A percentile compares a stretch with the other conserved stretches of the same genome.
Conservation (phyloP, 1,140 invertebrate species). For the Semibalanus balanoides region DNA sequence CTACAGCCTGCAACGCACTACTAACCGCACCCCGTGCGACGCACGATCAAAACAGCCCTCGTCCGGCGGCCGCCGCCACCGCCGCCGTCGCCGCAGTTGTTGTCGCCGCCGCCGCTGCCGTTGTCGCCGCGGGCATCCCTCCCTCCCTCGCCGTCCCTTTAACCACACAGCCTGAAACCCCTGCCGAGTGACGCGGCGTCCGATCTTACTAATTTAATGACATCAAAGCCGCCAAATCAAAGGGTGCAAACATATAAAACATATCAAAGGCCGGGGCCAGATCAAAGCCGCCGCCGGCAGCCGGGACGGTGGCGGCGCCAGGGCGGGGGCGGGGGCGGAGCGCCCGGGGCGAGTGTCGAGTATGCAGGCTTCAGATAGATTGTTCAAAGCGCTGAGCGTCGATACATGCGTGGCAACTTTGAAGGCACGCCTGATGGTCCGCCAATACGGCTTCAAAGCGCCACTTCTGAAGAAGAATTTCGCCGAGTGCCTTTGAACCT, state of each 20-base stretch:
- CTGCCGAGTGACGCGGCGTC: too few species aligned
- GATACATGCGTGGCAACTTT: background rate
- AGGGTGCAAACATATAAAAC: slow-evolving; percentile 2
- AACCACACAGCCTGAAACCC: background rate
- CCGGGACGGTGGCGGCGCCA: background rate
- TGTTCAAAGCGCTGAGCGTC: background rate
- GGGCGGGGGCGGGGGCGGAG: too few species aligned
- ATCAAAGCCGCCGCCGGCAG: background rate
- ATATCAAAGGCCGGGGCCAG: background rate
- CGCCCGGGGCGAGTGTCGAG: too few species aligned
- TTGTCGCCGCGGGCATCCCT: too few species aligned
- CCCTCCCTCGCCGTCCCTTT: background rate
- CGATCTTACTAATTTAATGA: background rate
- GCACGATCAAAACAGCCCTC: too few species aligned
- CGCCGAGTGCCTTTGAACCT: background rate
- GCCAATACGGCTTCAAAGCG: background rate
- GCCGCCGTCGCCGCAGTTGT: too few species aligned
- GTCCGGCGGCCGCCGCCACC: too few species aligned
- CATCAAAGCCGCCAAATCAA: background rate
- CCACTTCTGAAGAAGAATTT: background rate
- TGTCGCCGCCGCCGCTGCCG: too few species aligned
- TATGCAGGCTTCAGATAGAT: too few species aligned
- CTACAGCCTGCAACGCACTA: too few species aligned
- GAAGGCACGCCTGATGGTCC: background rate
- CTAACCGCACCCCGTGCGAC: too few species aligned